These are phyloP conservation scores for Turnix velox DNA, from an alignment of 2,113 vertebrate species.

Conservation along the genomic window DNA sequence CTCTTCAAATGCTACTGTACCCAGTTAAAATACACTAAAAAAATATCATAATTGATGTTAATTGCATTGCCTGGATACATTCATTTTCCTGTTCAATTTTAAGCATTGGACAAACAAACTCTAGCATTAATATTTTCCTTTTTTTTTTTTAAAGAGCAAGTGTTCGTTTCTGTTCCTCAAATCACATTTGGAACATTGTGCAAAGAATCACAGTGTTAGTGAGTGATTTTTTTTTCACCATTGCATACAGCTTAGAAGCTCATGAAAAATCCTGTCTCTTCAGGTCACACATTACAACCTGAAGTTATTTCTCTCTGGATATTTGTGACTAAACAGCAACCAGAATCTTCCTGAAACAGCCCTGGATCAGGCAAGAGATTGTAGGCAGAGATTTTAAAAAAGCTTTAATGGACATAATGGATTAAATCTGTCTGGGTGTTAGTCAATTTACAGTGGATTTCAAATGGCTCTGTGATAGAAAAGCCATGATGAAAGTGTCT, in stretches of 20 bases:
- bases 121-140: not conserved
- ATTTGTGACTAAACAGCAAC: not conserved
- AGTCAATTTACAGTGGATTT: not conserved
- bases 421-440: not conserved
- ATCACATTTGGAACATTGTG: not conserved
- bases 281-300: not conserved
- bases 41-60: not conserved
- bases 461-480: not conserved
- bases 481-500: not conserved
- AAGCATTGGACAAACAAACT: not conserved
- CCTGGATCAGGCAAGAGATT: not conserved
- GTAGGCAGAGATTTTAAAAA: not conserved
- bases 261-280: not conserved
- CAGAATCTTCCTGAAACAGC: not conserved
- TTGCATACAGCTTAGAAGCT: not conserved
- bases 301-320: not conserved
- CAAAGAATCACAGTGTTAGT: not conserved
- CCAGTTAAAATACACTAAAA: not conserved
- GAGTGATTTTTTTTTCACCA: not conserved
- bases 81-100: not conserved
- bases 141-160: not conserved
- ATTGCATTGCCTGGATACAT: not conserved
- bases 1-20: not conserved
- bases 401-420: not conserved
- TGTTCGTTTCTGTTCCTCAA: not conserved